phyloP scores from a whole-genome alignment of 2,797 vertebrate genomes.

The Peromyscus eremicus region DNA sequence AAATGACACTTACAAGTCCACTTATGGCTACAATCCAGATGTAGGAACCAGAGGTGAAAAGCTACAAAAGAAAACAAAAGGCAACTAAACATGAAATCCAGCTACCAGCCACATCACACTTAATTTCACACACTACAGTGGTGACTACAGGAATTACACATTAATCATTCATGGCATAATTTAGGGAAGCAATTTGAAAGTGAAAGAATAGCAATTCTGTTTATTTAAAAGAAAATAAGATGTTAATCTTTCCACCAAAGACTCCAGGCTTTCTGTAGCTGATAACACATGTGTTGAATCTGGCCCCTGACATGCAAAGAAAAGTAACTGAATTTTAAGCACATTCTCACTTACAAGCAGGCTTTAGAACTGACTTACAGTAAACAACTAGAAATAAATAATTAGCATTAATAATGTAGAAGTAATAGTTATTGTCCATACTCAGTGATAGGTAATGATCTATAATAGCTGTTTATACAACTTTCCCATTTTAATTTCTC shows the following conservation, averaged over 20 bases:
- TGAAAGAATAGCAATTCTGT: not conserved
- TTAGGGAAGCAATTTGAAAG: constrained; percentile 34
- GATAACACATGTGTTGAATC: not conserved
- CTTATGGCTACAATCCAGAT: constrained; percentile 97
- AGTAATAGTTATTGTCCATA: not conserved
- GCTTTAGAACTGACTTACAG: not conserved
- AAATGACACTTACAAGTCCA: constrained; percentile 94
- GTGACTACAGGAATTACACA: constrained; percentile 15
- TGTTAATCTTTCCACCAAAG: not conserved
- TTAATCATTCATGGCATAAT: not conserved
- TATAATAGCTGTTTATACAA: not conserved
- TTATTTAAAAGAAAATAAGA: constrained; percentile 49
- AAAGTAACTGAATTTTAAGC: constrained; percentile 50
- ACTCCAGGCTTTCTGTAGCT: not conserved
- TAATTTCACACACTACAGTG: constrained; percentile 32
- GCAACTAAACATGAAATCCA: constrained; percentile 78
- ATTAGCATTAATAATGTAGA: constrained; percentile 19
- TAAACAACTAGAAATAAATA: constrained; percentile 13
- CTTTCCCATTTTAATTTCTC: constrained; percentile 28
- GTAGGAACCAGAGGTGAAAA: constrained; percentile 96
- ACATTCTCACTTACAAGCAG: constrained; percentile 9
- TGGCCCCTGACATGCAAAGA: not conserved
- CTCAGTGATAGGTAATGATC: not conserved
- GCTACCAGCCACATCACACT: constrained; percentile 1
- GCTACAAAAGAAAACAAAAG: constrained; percentile 89